These are phyloP conservation scores for Machimus atricapillus DNA, from an alignment of 2,888 invertebrate species.

Conservation along the genomic window DNA sequence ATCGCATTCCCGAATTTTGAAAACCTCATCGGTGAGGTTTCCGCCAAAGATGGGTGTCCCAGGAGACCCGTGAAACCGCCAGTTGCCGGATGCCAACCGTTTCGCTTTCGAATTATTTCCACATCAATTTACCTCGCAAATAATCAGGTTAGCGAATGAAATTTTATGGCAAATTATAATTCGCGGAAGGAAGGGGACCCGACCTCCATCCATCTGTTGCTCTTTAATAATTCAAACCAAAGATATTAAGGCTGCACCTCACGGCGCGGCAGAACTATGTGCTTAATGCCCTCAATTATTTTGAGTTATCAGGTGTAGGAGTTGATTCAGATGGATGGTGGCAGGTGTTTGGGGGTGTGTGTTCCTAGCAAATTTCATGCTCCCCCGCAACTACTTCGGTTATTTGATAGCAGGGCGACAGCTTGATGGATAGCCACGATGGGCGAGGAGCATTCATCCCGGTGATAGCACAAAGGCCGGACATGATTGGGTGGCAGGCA, in stretches of 20 bases:
- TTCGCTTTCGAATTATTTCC: conserved; percentile 2
- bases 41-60: neutral
- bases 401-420: neutral
- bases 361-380: neutral
- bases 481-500: conserved; percentile 1
- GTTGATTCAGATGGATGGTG: neutral
- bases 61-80: neutral
- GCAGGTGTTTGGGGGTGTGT: neutral
- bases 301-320: conserved; percentile 28
- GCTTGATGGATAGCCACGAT: conserved; percentile 3
- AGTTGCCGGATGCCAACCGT: neutral
- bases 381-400: neutral
- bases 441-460: conserved; percentile 8
- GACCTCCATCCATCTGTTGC: conserved; percentile 10
- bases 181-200: neutral
- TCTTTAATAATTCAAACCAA: conserved; percentile 5
- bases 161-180: neutral
- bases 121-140: neutral
- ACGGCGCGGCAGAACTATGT: neutral
- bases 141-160: neutral
- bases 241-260: neutral
- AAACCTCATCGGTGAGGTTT: neutral
- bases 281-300: conserved; percentile 21
- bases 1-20: neutral
- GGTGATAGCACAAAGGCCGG: conserved; percentile 8